Evolutionary conservation across 2,113 vertebrate species (phyloP).

Genomic region (Uropsilus gracilis): DNA sequence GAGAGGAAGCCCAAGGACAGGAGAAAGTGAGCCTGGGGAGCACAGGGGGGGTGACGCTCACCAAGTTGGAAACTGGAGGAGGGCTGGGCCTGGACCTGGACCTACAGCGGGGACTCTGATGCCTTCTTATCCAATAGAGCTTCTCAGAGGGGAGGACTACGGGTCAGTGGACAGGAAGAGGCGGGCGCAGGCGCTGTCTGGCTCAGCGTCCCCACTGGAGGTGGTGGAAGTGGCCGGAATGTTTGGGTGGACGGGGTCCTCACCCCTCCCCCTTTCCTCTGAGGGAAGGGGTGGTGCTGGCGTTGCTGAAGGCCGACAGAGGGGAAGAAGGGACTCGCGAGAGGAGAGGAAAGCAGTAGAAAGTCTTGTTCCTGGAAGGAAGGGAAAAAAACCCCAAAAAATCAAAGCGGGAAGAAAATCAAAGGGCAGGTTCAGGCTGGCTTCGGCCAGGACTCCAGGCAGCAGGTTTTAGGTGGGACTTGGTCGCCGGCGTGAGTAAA

Average conservation of each 20-base stretch:
- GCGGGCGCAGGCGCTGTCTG: slow-evolving; percentile 72
- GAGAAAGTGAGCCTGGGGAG: slow-evolving; percentile 91
- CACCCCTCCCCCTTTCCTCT: slow-evolving; percentile 16
- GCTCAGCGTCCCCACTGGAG: slow-evolving; percentile 36
- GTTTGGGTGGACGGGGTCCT: slow-evolving; percentile 57
- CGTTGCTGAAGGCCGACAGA: slow-evolving; percentile 34
- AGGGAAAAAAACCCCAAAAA: slow-evolving; percentile 5
- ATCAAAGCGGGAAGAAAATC: slow-evolving; percentile 66
- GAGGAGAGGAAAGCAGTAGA: slow-evolving; percentile 19
- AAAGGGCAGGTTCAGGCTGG: slow-evolving; percentile 2
- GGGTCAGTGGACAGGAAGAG: slow-evolving; percentile 86
- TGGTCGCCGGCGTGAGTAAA: slow-evolving; percentile 54
- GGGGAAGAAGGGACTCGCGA: slow-evolving; percentile 12
- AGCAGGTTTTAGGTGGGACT: slow-evolving; percentile 63
- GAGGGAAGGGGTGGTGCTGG: slow-evolving; percentile 70
- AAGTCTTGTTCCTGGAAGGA: slow-evolving; percentile 31
- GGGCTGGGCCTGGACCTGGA: slow-evolving; percentile 86
- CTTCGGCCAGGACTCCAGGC: slow-evolving; percentile 81
- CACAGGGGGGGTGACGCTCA: slow-evolving; percentile 78
- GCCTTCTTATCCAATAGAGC: slow-evolving; percentile 88
- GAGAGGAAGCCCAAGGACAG: slow-evolving; percentile 97
- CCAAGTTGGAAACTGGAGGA: slow-evolving; percentile 81
- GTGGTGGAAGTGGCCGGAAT: slow-evolving; percentile 31
- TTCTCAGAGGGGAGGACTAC: slow-evolving; percentile 89
- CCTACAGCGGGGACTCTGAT: slow-evolving; percentile 87